These are phyloP conservation scores for Drosophila neocordata DNA, from an alignment of 1,140 invertebrate genomes.

Conservation along the genomic window DNA sequence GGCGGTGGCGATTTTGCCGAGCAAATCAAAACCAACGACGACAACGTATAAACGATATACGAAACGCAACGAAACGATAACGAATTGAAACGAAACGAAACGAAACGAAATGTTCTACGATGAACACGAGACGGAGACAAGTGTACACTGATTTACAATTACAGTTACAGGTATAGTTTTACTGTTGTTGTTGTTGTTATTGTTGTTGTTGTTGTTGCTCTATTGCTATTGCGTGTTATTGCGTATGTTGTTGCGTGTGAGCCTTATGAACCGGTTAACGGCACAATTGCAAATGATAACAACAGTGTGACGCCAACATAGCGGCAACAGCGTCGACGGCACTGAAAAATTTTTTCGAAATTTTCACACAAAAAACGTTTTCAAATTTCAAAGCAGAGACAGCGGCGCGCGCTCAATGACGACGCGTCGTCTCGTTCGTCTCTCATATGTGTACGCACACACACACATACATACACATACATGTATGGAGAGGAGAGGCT, in stretches of 20 bases:
- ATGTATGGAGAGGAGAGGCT: background rate
- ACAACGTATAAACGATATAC: background rate
- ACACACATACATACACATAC: conserved; percentile 19
- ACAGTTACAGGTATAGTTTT: conserved; percentile 19
- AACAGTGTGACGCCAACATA: conserved; percentile 44
- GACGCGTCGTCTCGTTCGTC: conserved; percentile 9
- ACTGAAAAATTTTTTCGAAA: conserved; percentile 17
- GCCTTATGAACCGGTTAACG: conserved; percentile 71
- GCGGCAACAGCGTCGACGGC: conserved; percentile 25
- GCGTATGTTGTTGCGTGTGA: conserved; percentile 34
- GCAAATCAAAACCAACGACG: conserved; percentile 7
- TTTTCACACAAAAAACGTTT: conserved; percentile 30
- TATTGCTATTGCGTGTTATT: conserved; percentile 25
- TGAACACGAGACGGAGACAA: conserved; percentile 7
- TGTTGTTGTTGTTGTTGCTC: conserved; percentile 10
- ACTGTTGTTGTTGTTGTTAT: conserved; percentile 20
- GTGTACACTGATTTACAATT: conserved; percentile 11
- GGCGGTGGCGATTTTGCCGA: background rate
- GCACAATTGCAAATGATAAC: conserved; percentile 82
- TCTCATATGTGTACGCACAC: conserved; percentile 16
- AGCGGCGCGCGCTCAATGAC: background rate
- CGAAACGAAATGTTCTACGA: conserved; percentile 16
- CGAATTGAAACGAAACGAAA: background rate
- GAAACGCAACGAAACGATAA: background rate
- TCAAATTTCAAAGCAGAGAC: conserved; percentile 1